Evolutionary conservation across 2,113 vertebrate species (phyloP).

Genomic region (Candoia aspera): DNA sequence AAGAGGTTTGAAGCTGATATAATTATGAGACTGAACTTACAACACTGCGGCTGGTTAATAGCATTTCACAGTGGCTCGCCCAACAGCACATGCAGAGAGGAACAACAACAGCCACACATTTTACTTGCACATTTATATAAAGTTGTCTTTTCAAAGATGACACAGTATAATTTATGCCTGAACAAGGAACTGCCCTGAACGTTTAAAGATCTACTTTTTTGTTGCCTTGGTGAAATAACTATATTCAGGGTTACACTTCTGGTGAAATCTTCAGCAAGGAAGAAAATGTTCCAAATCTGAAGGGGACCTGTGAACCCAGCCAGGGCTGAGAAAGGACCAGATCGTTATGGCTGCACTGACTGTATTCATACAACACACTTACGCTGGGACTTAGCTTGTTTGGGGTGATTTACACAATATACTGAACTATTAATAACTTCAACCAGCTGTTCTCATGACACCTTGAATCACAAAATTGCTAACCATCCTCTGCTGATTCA

Average conservation of each 20-base stretch:
- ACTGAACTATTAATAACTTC: neutral
- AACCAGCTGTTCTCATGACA: neutral
- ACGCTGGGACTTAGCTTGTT: neutral
- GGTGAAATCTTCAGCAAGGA: neutral
- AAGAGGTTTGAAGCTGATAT: neutral
- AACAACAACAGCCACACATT: neutral
- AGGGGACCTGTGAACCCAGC: too few species aligned
- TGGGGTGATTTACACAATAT: neutral
- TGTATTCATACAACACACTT: neutral
- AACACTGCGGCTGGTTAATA: constrained; percentile 15
- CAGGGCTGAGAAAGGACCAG: neutral
- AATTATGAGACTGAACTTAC: neutral
- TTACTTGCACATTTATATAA: neutral
- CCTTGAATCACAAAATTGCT: neutral
- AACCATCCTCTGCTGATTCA: too few species aligned
- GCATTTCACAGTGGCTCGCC: neutral
- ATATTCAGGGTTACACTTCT: neutral
- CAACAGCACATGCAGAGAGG: neutral
- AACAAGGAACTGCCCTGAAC: neutral
- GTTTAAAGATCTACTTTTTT: neutral
- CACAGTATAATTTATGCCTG: neutral
- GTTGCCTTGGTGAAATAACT: neutral
- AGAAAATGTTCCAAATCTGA: neutral
- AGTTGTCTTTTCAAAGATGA: neutral
- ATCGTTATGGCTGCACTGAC: neutral